phyloP scores from a whole-genome alignment of 2,797 vertebrate genomes.

The Thaleichthys pacificus region DNA sequence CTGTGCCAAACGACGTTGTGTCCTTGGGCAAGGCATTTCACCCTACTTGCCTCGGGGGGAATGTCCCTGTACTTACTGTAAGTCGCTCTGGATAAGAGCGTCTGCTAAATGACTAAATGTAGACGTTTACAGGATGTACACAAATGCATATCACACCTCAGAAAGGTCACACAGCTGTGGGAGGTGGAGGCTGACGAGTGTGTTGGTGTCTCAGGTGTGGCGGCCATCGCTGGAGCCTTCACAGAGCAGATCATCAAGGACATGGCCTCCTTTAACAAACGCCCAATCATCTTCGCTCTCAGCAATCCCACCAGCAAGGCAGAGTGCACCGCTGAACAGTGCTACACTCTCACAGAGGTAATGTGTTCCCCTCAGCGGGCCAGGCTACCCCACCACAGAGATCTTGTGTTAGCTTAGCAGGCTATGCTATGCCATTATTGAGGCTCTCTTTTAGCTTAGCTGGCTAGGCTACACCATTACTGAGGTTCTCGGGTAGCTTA shows the following conservation, averaged over 20 bases:
- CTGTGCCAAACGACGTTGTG: too few species aligned
- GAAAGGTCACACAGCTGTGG: too few species aligned
- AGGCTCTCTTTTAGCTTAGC: neutral
- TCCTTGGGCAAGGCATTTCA: too few species aligned
- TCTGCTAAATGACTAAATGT: too few species aligned
- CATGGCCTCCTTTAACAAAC: slow-evolving; percentile 90
- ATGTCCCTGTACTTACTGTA: too few species aligned
- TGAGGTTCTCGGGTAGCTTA: neutral
- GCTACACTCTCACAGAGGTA: slow-evolving; percentile 91
- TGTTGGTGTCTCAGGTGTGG: slow-evolving; percentile 79
- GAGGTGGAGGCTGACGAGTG: too few species aligned
- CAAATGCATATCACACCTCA: neutral
- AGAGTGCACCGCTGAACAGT: slow-evolving; percentile 96
- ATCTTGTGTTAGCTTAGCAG: neutral
- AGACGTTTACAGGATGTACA: neutral
- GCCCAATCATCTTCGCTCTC: slow-evolving; percentile 93
- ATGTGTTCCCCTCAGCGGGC: neutral
- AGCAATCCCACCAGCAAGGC: slow-evolving; percentile 99
- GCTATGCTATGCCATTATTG: neutral
- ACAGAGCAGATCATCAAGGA: slow-evolving; percentile 87
- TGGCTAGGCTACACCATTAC: neutral
- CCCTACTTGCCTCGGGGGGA: too few species aligned
- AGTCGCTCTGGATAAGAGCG: too few species aligned
- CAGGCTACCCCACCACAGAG: neutral
- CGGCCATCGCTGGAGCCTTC: slow-evolving; percentile 90